These are phyloP conservation scores for Slavum lentiscoides DNA, from an alignment of 2,888 invertebrate species.

Conservation along the genomic window DNA sequence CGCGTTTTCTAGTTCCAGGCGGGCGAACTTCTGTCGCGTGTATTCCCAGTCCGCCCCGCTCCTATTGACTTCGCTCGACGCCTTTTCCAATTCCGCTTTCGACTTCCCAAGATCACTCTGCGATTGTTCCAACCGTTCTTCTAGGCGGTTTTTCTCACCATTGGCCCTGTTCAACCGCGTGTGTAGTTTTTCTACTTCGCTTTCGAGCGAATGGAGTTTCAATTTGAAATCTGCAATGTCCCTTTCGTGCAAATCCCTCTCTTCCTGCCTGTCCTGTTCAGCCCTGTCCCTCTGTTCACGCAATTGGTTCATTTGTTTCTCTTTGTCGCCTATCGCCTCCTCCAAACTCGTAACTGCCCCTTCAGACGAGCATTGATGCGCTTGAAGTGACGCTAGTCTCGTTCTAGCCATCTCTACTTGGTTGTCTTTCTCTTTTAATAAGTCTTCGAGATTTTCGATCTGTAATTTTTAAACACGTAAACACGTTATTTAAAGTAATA, in stretches of 20 bases:
- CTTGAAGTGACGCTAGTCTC: conserved; percentile 87
- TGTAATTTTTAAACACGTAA: conserved; percentile 59
- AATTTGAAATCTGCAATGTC: conserved; percentile 94
- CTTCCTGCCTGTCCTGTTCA: conserved; percentile 94
- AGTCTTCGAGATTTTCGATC: conserved; percentile 97
- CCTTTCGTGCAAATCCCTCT: conserved; percentile 79
- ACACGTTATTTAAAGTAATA: conserved; percentile 51
- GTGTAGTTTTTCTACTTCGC: conserved; percentile 86
- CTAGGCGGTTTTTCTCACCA: conserved; percentile 86
- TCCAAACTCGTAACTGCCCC: conserved; percentile 90
- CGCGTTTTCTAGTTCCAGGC: conserved; percentile 88
- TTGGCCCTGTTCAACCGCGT: conserved; percentile 85
- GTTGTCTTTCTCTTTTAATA: conserved; percentile 96
- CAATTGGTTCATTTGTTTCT: conserved; percentile 93
- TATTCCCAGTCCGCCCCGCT: conserved; percentile 89
- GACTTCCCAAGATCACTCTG: conserved; percentile 93
- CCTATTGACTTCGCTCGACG: conserved; percentile 84
- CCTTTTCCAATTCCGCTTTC: conserved; percentile 90
- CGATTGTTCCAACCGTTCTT: conserved; percentile 87
- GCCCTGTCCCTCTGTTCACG: conserved; percentile 92
- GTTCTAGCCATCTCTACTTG: conserved; percentile 95
- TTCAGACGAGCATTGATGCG: conserved; percentile 90
- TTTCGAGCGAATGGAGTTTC: conserved; percentile 87
- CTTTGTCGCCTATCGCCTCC: conserved; percentile 94
- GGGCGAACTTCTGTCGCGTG: conserved; percentile 78